Conservation (phyloP, 2,888 invertebrate genomes). For the Bruchidius siliquastri region DNA sequence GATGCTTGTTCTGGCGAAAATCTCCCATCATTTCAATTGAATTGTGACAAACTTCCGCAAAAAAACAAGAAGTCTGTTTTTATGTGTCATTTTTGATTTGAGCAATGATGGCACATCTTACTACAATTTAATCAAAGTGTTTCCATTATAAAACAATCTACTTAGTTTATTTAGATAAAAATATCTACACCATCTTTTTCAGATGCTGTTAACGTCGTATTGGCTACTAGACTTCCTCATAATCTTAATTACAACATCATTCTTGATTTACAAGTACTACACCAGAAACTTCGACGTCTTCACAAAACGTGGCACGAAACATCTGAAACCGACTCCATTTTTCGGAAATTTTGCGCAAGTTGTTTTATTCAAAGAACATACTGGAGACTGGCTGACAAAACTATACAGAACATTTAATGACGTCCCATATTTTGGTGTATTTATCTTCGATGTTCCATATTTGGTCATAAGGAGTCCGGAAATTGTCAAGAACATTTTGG, state of each 20-base stretch:
- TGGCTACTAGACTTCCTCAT: background rate
- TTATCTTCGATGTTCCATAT: constrained; percentile 47
- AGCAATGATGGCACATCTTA: no score
- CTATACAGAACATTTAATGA: background rate
- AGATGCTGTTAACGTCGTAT: background rate
- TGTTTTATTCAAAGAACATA: background rate
- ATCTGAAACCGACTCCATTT: background rate
- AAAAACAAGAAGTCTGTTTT: no score
- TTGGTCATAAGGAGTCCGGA: constrained; percentile 46
- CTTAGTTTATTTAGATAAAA: no score
- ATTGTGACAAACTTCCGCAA: no score
- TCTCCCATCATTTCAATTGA: no score
- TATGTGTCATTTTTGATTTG: no score
- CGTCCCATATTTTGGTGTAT: constrained; percentile 43
- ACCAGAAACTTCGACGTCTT: background rate
- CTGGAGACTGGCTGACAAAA: background rate
- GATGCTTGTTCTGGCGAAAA: no score
- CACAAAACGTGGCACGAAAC: background rate
- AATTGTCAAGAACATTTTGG: constrained; percentile 45
- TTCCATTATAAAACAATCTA: no score
- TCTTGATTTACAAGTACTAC: background rate
- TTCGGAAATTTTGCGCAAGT: background rate
- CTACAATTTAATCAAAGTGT: no score
- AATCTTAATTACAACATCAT: background rate
- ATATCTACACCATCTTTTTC: background rate